Percentiles rank a stretch among this genome's conserved stretches.
These are phyloP conservation scores for Himalopsyche kuldschensis DNA, from an alignment of 2,888 invertebrate species.

Conservation along the genomic window DNA sequence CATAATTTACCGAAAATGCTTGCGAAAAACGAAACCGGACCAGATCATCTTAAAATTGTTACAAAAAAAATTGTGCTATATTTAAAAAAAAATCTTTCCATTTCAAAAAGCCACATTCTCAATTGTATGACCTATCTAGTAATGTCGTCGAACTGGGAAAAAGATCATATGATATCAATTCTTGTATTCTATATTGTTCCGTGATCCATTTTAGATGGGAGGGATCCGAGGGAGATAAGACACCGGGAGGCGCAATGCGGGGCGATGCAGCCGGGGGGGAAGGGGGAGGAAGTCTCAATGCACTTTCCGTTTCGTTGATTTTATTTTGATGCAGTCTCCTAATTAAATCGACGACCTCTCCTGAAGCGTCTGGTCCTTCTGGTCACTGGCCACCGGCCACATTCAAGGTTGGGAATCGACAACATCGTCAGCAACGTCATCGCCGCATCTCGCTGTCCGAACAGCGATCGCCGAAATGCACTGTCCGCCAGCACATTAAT, in stretches of 20 bases:
- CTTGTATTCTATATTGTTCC: neutral
- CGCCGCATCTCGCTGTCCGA: neutral
- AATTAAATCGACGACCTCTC: constrained; percentile 30
- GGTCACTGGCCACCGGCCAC: constrained; percentile 18
- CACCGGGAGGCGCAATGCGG: neutral
- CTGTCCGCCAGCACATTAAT: neutral
- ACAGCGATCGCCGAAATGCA: neutral
- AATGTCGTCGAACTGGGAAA: no score
- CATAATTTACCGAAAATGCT: no score
- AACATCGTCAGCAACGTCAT: neutral
- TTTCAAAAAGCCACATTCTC: no score
- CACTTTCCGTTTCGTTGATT: constrained; percentile 22
- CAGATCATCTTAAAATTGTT: no score
- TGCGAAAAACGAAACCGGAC: no score
- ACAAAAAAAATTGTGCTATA: no score
- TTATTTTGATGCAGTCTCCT: constrained; percentile 11
- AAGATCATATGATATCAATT: no score
- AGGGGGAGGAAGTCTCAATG: neutral
- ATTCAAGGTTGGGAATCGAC: constrained; percentile 23
- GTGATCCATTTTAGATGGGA: neutral
- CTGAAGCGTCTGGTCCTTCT: neutral
- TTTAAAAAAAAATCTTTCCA: no score
- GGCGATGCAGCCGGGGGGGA: neutral
- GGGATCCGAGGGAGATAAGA: neutral
- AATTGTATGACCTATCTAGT: no score